A percentile compares a stretch with the other conserved stretches of the same genome.
These are phyloP conservation scores for Julus scanicus DNA, from an alignment of 2,888 invertebrate species.

Conservation along the genomic window DNA sequence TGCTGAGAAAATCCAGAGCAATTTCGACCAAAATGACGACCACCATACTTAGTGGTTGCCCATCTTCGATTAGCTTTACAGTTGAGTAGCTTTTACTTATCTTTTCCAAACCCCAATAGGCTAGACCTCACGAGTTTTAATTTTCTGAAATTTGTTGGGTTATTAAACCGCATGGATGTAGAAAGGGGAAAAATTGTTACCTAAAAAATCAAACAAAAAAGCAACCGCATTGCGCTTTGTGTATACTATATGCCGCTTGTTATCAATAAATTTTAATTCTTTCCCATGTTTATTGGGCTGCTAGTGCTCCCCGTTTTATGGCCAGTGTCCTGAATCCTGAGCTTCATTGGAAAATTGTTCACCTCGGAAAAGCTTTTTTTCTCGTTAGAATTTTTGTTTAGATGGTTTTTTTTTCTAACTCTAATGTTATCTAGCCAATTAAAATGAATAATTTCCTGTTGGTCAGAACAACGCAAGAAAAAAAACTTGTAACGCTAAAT, in stretches of 20 bases:
- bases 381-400: not conserved
- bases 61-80: not conserved
- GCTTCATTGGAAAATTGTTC: not conserved
- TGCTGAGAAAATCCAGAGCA: no score
- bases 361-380: not conserved
- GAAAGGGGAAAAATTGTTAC: not conserved
- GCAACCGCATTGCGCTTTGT: not conserved
- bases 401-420: not conserved
- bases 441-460: slow-evolving; percentile 16
- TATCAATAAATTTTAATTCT: not conserved
- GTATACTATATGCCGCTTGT: slow-evolving; percentile 8
- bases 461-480: not conserved
- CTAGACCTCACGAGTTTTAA: not conserved
- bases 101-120: not conserved
- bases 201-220: not conserved
- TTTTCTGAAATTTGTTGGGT: not conserved
- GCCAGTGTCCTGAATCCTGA: slow-evolving; percentile 9
- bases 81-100: not conserved
- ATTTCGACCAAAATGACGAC: not conserved
- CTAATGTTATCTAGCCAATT: not conserved
- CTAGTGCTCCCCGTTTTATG: slow-evolving; percentile 2
- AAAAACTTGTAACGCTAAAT: not conserved
- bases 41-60: not conserved
- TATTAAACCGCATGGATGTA: not conserved
- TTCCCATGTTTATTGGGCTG: slow-evolving; percentile 26